A percentile compares a stretch with the other conserved stretches of the same genome.
Evolutionary conservation across 1,140 invertebrate genomes (phyloP).

Genomic region (Bombus ignitus): DNA sequence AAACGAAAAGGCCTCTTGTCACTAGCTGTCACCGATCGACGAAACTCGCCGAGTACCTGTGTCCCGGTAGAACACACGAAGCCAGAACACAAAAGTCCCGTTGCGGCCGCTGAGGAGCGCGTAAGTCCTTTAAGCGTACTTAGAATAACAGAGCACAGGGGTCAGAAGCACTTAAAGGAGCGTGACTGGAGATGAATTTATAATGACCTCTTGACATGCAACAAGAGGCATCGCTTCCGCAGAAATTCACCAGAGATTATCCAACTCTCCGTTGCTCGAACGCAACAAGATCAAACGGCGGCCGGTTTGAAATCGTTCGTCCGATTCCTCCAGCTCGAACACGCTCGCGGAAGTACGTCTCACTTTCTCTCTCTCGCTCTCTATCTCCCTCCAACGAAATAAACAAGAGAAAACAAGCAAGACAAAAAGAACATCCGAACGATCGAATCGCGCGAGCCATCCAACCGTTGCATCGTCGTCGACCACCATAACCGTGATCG

Average conservation of each 20-base stretch:
- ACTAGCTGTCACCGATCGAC: background rate
- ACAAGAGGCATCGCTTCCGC: constrained; percentile 45
- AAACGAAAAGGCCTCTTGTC: background rate
- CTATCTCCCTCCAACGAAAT: background rate
- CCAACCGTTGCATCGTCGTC: constrained; percentile 37
- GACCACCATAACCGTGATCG: constrained; percentile 20
- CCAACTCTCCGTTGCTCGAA: constrained; percentile 7
- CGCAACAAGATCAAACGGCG: constrained; percentile 24
- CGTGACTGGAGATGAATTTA: constrained; percentile 55
- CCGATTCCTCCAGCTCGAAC: background rate
- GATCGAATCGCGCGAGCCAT: constrained; percentile 44
- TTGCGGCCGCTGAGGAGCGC: background rate
- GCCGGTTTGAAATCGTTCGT: background rate
- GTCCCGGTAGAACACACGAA: background rate
- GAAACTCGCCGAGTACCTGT: background rate
- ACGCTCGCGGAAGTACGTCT: constrained; percentile 11
- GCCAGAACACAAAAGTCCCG: background rate
- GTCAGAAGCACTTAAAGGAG: constrained; percentile 45
- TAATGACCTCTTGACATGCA: constrained; percentile 31
- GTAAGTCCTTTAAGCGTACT: constrained; percentile 37
- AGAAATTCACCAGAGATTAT: constrained; percentile 40
- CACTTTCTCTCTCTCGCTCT: background rate
- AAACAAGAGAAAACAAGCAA: background rate
- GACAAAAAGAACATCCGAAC: background rate
- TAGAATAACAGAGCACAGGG: constrained; percentile 41